Conservation (phyloP, 2,797 vertebrate species). For the Spondyliosoma cantharus region DNA sequence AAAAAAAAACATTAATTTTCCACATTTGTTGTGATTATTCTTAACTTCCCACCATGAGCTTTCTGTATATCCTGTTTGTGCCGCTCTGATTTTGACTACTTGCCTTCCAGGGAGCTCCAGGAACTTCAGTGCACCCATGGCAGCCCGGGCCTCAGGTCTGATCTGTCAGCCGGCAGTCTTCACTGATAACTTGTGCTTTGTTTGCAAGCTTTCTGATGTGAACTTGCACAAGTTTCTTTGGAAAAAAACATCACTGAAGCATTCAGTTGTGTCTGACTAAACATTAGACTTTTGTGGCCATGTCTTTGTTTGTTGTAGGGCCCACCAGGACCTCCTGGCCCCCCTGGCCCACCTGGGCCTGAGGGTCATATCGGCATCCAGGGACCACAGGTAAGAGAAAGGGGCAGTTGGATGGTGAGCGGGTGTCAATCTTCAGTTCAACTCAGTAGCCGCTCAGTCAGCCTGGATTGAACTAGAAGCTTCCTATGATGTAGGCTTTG, state of each 20-base stretch:
- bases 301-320: conserved; percentile 84
- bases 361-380: conserved; percentile 87
- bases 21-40: conserved; percentile 56
- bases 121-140: conserved; percentile 85
- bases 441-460: conserved; percentile 59
- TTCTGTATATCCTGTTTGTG: conserved; percentile 34
- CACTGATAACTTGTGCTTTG: conserved; percentile 54
- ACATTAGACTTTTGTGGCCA: conserved; percentile 6
- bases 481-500: conserved; percentile 51
- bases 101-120: conserved; percentile 91
- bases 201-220: conserved; percentile 43
- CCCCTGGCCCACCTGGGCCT: conserved; percentile 91
- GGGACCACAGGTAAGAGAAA: conserved; percentile 89
- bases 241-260: conserved; percentile 14
- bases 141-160: conserved; percentile 93
- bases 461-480: conserved; percentile 64
- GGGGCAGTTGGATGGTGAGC: conserved; percentile 8
- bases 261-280: conserved; percentile 15
- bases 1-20: conserved; percentile 18
- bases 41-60: conserved; percentile 41
- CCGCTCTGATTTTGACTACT: conserved; percentile 67
- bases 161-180: conserved; percentile 61
- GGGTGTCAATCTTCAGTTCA: conserved; percentile 37
- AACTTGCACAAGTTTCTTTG: conserved; percentile 36
- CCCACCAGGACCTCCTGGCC: conserved; percentile 88